Conservation (phyloP, 2,797 vertebrate species). For the Lophotriccus pileatus region DNA sequence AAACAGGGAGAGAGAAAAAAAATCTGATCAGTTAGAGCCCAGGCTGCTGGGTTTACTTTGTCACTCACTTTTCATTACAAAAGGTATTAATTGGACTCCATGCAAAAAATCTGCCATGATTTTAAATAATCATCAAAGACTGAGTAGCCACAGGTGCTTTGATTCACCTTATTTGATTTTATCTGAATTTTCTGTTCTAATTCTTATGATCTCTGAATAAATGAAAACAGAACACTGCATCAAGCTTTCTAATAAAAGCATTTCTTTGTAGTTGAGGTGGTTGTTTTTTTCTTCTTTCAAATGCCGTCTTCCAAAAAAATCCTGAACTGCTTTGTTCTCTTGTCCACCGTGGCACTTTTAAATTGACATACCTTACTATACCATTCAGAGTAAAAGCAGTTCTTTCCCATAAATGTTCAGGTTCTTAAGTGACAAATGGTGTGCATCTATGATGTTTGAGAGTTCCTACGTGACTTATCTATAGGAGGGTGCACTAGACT, state of each 20-base stretch:
- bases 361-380: background rate
- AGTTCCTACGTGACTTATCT: background rate
- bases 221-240: background rate
- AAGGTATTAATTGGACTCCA: background rate
- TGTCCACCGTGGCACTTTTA: background rate
- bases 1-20: background rate
- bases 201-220: background rate
- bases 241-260: background rate
- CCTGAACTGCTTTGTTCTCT: background rate
- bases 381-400: background rate
- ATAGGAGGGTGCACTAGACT: background rate
- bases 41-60: background rate
- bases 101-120: background rate
- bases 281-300: background rate
- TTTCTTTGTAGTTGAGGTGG: background rate
- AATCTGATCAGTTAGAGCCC: background rate
- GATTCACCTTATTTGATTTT: background rate
- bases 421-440: background rate
- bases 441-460: accelerated
- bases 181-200: background rate
- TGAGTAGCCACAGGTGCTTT: background rate
- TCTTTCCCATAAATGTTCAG: background rate
- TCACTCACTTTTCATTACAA: background rate
- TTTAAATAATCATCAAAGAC: background rate
- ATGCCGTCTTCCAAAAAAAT: background rate